Conservation (phyloP, 2,113 vertebrate species). For the Channa argus region DNA sequence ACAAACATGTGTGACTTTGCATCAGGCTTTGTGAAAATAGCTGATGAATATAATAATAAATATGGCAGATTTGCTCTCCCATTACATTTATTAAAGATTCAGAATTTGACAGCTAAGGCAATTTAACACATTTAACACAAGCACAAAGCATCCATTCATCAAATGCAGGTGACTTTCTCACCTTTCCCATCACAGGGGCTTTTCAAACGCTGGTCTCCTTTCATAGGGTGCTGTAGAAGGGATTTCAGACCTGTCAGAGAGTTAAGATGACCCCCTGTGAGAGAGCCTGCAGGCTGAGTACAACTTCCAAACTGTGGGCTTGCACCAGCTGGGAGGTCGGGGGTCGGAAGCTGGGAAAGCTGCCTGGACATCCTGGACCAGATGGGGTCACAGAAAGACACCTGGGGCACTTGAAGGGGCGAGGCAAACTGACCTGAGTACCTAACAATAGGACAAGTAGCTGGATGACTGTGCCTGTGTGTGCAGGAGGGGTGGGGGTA, state of each 20-base stretch:
- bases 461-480: conserved; percentile 53
- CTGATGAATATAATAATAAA: not conserved
- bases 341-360: conserved; percentile 82
- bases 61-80: not conserved
- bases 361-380: conserved; percentile 83
- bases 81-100: not conserved
- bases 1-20: conserved; percentile 6
- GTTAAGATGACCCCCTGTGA: conserved; percentile 78
- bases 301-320: conserved; percentile 84
- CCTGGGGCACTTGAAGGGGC: conserved; percentile 65
- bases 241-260: conserved; percentile 82
- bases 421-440: conserved; percentile 49
- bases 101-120: not conserved
- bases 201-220: conserved; percentile 81
- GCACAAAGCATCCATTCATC: not conserved
- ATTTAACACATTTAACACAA: conserved; percentile 9
- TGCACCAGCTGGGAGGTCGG: conserved; percentile 83
- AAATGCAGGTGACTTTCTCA: conserved; percentile 46
- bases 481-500: conserved; percentile 31
- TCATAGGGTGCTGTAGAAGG: conserved; percentile 84
- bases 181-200: conserved; percentile 79
- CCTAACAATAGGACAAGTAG: conserved; percentile 66
- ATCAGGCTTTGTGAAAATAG: conserved; percentile 6
- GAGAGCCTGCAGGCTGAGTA: conserved; percentile 75
- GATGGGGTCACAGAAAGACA: conserved; percentile 56